Base-by-base conservation (phyloP, 2,888 invertebrate genomes). In the Asteroscopus sphinx region DNA sequence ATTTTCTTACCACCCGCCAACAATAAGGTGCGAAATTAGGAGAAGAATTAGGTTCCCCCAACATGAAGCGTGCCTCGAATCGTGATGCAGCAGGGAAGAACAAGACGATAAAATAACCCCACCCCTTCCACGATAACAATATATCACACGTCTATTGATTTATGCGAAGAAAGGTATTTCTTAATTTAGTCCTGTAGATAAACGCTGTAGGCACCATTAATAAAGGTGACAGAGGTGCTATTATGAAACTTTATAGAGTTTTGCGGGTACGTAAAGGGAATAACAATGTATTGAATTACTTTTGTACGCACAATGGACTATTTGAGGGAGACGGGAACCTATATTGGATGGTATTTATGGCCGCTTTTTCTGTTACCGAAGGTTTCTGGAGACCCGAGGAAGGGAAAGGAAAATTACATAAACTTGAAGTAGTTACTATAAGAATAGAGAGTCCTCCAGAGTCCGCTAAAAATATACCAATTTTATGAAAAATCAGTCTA, bases 11-110 rank as follows among this genome's bases (percentile, higher is more conserved):
- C 83, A 75, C 82, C 81, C 84, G 80, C 87, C 86, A 79, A 87
- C 90, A 91, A 92, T 92, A 93, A 92, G 93, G 92, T 93, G 91
- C 87, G 87, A 94, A 93, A 92, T 93, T 93, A 93, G 92, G 89
- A 80, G 87, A 86, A 89, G 91, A 92, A 93, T 93, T 93, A 92
- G 89, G 85, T 86, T 89, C 90, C 92, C 91, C 85, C 83, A 79
- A 76, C 79, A 76, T 70, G 72, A 79, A 60, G 86, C 93, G 93
- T 93, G 93, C 80, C 73, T 47, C 41, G 92, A 91, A 91, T 94
- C 61, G 66, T 73, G 79, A 89, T 89, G 88, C 86, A 87, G 72
- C 77, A 67, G 76, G 70, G 77, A 77, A 78, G 53, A 74, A 58
- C 53, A 57, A 67, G 56, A 48, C 62, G 64, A 75, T 74, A 76